Percentiles rank a stretch among this genome's conserved stretches.
phyloP scores from a whole-genome alignment of 2,888 invertebrate genomes.

The Electrophaes corylata region DNA sequence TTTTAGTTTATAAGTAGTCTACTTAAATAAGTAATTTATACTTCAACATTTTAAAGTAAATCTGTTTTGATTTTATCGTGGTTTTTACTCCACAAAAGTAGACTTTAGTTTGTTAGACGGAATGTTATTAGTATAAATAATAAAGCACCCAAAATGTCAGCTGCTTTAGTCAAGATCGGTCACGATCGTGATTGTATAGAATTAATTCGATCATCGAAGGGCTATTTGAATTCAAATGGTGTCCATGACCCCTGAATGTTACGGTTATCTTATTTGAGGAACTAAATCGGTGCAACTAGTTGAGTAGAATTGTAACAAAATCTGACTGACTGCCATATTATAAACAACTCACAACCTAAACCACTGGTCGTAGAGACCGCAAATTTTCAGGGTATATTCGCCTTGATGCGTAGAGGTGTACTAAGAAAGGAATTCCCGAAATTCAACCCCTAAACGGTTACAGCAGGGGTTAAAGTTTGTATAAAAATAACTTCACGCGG shows the following conservation, averaged over 20 bases:
- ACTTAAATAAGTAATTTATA: too few relatives aligned
- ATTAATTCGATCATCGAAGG: conserved; percentile 18
- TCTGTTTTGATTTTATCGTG: not conserved
- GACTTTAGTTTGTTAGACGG: not conserved
- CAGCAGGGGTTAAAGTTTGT: too few relatives aligned
- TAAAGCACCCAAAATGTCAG: conserved; percentile 15
- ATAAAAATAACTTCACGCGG: too few relatives aligned
- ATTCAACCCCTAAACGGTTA: too few relatives aligned
- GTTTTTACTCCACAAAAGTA: not conserved
- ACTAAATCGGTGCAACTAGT: conserved; percentile 1
- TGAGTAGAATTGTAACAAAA: not conserved
- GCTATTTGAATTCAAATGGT: conserved; percentile 28
- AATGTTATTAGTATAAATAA: conserved; percentile 8
- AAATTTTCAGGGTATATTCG: too few relatives aligned
- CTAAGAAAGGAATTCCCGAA: too few relatives aligned
- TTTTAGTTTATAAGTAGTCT: not conserved
- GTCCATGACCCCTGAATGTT: conserved; percentile 17
- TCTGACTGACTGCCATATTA: too few relatives aligned
- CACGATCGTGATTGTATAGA: conserved; percentile 27
- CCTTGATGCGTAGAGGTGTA: too few relatives aligned
- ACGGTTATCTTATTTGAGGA: conserved; percentile 12
- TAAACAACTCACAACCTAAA: too few relatives aligned
- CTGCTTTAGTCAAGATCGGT: conserved; percentile 22
- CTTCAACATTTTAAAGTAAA: too few relatives aligned
- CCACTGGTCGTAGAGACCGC: too few relatives aligned